Evolutionary conservation across 2,797 vertebrate species (phyloP).

Genomic region (Pipistrellus pipistrellus): DNA sequence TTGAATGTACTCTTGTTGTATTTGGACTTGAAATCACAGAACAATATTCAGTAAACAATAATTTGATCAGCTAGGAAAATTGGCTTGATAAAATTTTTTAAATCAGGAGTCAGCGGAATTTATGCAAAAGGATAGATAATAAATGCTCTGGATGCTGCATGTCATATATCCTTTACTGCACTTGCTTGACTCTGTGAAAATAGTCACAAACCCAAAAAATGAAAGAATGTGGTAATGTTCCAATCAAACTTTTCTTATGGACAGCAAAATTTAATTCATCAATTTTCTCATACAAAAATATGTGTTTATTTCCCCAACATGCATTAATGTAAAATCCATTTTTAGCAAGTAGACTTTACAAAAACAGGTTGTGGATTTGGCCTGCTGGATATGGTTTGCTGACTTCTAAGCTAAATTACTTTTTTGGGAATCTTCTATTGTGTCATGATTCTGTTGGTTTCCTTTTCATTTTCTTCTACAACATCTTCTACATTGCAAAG

Average conservation of each 20-base stretch:
- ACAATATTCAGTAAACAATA: neutral
- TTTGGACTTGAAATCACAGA: constrained; percentile 1
- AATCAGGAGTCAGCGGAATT: neutral
- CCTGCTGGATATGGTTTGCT: neutral
- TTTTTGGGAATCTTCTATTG: neutral
- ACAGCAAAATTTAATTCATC: constrained; percentile 4
- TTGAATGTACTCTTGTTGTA: neutral
- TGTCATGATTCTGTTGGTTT: neutral
- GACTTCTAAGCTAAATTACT: neutral
- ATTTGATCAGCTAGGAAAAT: neutral
- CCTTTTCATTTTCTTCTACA: neutral
- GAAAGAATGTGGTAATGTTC: neutral
- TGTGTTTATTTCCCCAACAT: neutral
- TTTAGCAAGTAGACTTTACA: neutral
- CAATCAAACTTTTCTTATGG: constrained; percentile 29
- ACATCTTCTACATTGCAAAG: neutral
- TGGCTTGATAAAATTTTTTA: neutral
- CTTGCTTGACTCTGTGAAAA: neutral
- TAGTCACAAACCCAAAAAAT: neutral
- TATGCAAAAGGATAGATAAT: neutral
- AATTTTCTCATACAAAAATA: neutral
- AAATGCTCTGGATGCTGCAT: neutral
- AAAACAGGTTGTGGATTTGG: neutral
- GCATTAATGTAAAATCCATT: neutral
- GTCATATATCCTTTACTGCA: neutral